Percentiles rank a stretch among this genome's conserved stretches.
phyloP scores from a whole-genome alignment of 2,113 vertebrate species.

The Oenanthe oenanthe region DNA sequence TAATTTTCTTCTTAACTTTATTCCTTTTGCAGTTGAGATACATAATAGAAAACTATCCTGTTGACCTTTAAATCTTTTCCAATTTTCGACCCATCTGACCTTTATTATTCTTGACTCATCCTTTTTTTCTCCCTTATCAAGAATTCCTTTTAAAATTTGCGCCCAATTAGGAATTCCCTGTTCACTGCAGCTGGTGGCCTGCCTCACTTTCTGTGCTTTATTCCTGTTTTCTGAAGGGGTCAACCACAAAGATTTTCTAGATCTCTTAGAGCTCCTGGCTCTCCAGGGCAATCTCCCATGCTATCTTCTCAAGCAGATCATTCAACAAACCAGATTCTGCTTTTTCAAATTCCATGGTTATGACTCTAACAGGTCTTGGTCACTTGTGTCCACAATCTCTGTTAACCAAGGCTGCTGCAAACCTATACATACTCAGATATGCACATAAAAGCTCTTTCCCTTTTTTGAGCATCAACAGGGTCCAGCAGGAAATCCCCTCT shows the following conservation, averaged over 20 bases:
- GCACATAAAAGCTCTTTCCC: neutral
- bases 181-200: neutral
- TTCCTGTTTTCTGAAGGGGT: neutral
- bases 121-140: neutral
- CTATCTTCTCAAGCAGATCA: neutral
- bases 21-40: neutral
- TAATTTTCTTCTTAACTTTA: neutral
- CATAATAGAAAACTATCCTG: neutral
- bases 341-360: neutral
- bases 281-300: neutral
- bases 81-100: neutral
- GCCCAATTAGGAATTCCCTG: neutral
- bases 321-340: neutral
- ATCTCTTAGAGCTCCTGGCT: neutral
- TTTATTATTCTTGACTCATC: neutral
- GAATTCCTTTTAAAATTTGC: neutral
- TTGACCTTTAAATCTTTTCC: neutral
- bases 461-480: neutral
- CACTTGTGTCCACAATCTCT: neutral
- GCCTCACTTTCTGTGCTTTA: neutral
- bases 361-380: neutral
- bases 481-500: neutral
- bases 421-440: neutral
- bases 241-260: neutral
- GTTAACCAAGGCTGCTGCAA: neutral